These are phyloP conservation scores for Coleophora deauratella DNA, from an alignment of 2,888 invertebrate species.

Conservation along the genomic window DNA sequence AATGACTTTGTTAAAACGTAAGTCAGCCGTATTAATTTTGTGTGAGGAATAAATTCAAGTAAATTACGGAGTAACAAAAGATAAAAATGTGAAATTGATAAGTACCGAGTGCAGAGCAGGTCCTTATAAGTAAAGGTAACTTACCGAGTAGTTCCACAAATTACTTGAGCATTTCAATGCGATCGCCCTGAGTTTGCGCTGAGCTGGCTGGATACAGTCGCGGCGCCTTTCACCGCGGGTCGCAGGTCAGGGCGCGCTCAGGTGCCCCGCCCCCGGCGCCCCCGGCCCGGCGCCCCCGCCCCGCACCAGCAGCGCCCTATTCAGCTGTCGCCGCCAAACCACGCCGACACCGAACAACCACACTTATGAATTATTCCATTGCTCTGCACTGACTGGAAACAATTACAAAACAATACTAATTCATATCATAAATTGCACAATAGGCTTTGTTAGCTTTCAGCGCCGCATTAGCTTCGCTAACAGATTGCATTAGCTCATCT, in stretches of 20 bases:
- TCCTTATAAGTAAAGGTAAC: no score
- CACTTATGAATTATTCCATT: slow-evolving; percentile 68
- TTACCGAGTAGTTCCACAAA: no score
- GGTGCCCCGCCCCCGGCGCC: slow-evolving; percentile 52
- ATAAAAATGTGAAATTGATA: no score
- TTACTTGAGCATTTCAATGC: neutral
- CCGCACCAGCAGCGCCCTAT: slow-evolving; percentile 46
- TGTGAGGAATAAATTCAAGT: no score
- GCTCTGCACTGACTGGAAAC: slow-evolving; percentile 56
- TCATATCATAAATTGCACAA: slow-evolving; percentile 58
- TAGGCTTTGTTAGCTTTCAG: slow-evolving; percentile 51
- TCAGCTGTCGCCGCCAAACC: slow-evolving; percentile 39
- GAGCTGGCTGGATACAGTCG: neutral
- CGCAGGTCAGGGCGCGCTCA: slow-evolving; percentile 73
- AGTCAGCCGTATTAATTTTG: no score
- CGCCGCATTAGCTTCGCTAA: slow-evolving; percentile 21
- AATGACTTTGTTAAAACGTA: no score
- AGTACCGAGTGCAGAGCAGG: no score
- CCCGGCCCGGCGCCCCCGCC: slow-evolving; percentile 24
- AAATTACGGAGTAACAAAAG: no score
- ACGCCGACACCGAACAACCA: slow-evolving; percentile 52
- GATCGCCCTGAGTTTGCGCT: slow-evolving; percentile 10
- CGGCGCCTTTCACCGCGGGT: slow-evolving; percentile 70
- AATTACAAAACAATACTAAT: slow-evolving; percentile 68
- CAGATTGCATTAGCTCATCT: neutral